These are phyloP conservation scores for Dreissena polymorpha DNA, from an alignment of 1,140 invertebrate genomes.

Conservation along the genomic window DNA sequence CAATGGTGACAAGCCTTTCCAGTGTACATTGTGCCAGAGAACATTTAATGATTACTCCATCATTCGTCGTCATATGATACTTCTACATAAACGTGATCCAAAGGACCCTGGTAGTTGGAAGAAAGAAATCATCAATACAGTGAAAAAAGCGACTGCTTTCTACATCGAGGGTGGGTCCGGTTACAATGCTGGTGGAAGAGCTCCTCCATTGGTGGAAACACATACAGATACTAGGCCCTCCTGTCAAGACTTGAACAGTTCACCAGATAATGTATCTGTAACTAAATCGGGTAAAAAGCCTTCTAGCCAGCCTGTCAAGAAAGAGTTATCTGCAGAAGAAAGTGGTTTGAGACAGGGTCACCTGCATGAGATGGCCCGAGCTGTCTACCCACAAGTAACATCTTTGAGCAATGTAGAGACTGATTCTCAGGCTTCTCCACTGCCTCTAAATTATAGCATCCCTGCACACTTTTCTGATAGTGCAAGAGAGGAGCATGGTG, in stretches of 20 bases:
- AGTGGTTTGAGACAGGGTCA: too few species aligned
- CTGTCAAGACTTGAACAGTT: too few species aligned
- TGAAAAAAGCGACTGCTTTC: conserved; percentile 41
- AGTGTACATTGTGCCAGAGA: conserved; percentile 69
- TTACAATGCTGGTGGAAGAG: conserved; percentile 34
- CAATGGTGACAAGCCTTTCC: conserved; percentile 75
- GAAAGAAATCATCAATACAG: conserved; percentile 55
- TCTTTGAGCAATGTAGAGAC: too few species aligned
- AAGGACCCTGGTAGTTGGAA: conserved; percentile 65
- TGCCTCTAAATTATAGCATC: too few species aligned
- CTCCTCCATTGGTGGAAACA: background rate
- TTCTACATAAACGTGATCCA: conserved; percentile 68
- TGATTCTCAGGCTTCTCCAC: too few species aligned
- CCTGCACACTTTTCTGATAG: too few species aligned
- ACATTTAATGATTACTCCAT: conserved; percentile 75
- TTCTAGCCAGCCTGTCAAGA: background rate
- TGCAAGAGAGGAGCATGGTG: too few species aligned
- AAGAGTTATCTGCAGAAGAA: background rate
- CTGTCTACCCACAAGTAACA: too few species aligned
- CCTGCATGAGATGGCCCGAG: too few species aligned
- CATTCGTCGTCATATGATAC: conserved; percentile 75
- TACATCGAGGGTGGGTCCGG: conserved; percentile 46
- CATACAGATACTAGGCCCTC: background rate
- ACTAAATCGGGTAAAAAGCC: background rate
- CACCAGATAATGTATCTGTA: background rate